Evolutionary conservation across 1,140 invertebrate genomes (phyloP), one percentile per base, ranked within the genome.

Genomic region (Amphibalanus amphitrite): DNA sequence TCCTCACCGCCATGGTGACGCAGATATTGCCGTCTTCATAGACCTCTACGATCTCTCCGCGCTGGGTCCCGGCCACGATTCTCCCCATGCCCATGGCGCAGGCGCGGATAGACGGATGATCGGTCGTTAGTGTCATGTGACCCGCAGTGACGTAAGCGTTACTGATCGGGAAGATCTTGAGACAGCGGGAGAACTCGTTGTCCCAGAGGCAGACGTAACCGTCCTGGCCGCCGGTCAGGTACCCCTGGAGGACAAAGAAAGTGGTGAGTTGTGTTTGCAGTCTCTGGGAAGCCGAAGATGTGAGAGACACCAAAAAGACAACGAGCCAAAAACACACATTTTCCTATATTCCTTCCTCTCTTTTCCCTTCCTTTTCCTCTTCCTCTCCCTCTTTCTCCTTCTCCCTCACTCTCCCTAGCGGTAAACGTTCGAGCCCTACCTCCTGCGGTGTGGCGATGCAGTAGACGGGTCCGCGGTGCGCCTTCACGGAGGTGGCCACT

Each of bases 151-250:
- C 47, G 47, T 59, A 59, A 20, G 47, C 72, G 72, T 75, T 73
- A 33, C 71, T 73, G 23, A 74, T 71, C 3, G 74, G 74, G 33
- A 71, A 74, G 28, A 71, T 69, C 69, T 74, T 75, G 67, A 74
- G 69, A 59, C 73, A 74, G n/a, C 69, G 29, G 29, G 73, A 69
- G 30, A 75, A 70, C 20, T 75, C 69, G 65, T 69, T 65, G 64
- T 74, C 72, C 70, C 73, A 74, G 33, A 73, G 68, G 72, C 74
- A 74, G 26, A 75, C 70, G 28, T 47, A 72, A 15, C 74, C 74
- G 25, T 71, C 74, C 20, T 74, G 69, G 0, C 74, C 74, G 17
- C 69, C 74, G 30, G 72, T 75, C 73, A 73, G 74, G 6, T 72
- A 40, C 20, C 64, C 70, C 71, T 75, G 71, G 0, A 23, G n/a